A percentile compares a stretch with the other conserved stretches of the same genome.
Evolutionary conservation across 2,797 vertebrate genomes (phyloP).

Genomic region (Cryptoprocta ferox): DNA sequence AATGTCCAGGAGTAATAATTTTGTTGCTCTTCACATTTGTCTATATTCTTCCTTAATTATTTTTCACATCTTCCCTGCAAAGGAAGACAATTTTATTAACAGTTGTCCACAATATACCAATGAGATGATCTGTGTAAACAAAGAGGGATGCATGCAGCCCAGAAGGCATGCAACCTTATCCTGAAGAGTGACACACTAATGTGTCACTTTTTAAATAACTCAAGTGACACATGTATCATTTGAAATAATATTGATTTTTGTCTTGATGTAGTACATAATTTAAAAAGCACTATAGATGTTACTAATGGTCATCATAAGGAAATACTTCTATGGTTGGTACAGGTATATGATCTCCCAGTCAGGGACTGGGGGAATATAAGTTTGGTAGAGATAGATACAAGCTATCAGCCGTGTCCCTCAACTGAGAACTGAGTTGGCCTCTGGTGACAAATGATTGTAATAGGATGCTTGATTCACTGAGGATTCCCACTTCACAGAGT

Average conservation of each 20-base stretch:
- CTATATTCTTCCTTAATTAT: constrained; percentile 18
- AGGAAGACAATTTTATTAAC: not conserved
- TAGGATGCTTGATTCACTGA: not conserved
- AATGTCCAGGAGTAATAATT: not conserved
- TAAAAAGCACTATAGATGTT: not conserved
- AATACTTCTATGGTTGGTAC: not conserved
- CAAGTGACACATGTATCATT: not conserved
- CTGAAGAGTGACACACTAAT: not conserved
- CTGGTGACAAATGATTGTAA: not conserved
- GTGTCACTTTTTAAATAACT: not conserved
- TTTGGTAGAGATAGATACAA: not conserved
- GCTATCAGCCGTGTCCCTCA: not conserved
- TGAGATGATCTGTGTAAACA: not conserved
- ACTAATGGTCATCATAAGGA: not conserved
- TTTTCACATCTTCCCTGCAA: not conserved
- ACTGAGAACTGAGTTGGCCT: not conserved
- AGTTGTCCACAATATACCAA: not conserved
- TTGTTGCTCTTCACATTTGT: not conserved
- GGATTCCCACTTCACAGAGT: not conserved
- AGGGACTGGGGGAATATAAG: not conserved
- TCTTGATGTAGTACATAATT: not conserved
- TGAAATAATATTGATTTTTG: not conserved
- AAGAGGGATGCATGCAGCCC: not conserved
- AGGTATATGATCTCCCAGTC: not conserved
- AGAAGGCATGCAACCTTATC: not conserved